Conservation (phyloP, 2,888 invertebrate genomes). For the Drosophila recens region DNA sequence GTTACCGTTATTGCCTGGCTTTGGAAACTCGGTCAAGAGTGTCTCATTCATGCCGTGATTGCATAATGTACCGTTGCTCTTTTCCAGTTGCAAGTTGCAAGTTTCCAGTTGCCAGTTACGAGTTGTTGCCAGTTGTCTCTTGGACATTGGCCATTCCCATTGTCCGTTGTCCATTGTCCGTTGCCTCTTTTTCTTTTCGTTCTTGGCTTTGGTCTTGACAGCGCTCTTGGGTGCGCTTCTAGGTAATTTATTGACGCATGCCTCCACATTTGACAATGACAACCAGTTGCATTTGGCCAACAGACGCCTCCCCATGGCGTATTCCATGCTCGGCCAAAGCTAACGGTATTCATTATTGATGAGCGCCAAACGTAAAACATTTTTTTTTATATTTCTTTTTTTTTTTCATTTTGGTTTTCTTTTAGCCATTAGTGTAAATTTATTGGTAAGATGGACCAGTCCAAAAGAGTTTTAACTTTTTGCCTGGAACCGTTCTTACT, state of each 20-base stretch:
- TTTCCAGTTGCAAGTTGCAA: conserved; percentile 16
- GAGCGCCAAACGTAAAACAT: conserved; percentile 53
- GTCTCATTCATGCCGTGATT: conserved; percentile 84
- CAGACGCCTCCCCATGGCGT: conserved; percentile 40
- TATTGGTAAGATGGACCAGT: conserved; percentile 58
- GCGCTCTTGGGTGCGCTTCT: conserved; percentile 66
- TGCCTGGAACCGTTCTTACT: conserved; percentile 53
- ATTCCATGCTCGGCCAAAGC: conserved; percentile 24
- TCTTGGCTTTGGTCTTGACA: conserved; percentile 51
- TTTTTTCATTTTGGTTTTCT: conserved; percentile 26
- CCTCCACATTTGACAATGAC: conserved; percentile 76
- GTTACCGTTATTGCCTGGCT: conserved; percentile 81
- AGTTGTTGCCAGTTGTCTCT: conserved; percentile 17
- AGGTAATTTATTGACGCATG: conserved; percentile 77
- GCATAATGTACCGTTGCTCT: conserved; percentile 82
- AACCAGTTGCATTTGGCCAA: conserved; percentile 68
- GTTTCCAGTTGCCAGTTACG: conserved; percentile 16
- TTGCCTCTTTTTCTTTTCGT: conserved; percentile 27
- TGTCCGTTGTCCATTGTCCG: conserved; percentile 26
- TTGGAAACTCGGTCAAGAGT: conserved; percentile 84
- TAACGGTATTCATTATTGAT: conserved; percentile 77
- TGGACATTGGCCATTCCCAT: conserved; percentile 22
- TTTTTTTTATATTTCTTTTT: conserved; percentile 7
- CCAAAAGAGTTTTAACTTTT: conserved; percentile 28
- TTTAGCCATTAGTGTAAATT: conserved; percentile 69